Conservation (phyloP, 2,888 invertebrate genomes). For the Drosophila nigricruria region DNA sequence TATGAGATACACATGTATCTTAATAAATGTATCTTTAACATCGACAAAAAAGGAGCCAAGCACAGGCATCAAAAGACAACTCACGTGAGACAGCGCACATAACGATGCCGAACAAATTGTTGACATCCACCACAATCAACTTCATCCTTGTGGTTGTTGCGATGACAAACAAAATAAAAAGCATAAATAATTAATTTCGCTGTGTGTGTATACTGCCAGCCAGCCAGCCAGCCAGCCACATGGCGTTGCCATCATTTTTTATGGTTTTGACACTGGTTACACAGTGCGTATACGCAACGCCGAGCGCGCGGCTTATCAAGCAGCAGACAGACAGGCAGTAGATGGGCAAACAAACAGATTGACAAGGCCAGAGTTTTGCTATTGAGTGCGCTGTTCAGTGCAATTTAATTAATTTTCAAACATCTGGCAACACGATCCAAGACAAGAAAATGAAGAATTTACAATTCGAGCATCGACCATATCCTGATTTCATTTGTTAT, state of each 20-base stretch:
- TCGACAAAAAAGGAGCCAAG: slow-evolving; percentile 10
- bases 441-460: neutral
- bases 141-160: slow-evolving; percentile 15
- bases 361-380: slow-evolving; percentile 21
- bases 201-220: slow-evolving; percentile 5
- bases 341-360: slow-evolving; percentile 20
- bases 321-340: slow-evolving; percentile 17
- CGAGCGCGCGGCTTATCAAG: slow-evolving; percentile 35
- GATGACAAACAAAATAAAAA: slow-evolving; percentile 30
- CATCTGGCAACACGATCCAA: slow-evolving; percentile 10
- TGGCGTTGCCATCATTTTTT: slow-evolving; percentile 27
- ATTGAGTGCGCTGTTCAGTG: neutral
- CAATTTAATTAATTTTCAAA: slow-evolving; percentile 1
- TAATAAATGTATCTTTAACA: slow-evolving; percentile 30
- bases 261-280: slow-evolving; percentile 13
- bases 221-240: neutral
- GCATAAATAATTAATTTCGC: slow-evolving; percentile 20
- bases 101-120: slow-evolving; percentile 20
- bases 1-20: slow-evolving; percentile 35
- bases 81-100: slow-evolving; percentile 14
- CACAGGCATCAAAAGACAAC: neutral
- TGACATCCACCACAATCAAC: slow-evolving; percentile 12
- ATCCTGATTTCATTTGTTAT: neutral
- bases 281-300: slow-evolving; percentile 51
- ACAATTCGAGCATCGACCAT: neutral